Base-by-base conservation (phyloP, 37 sponge, comb jelly and placozoan genomes). In the Chondrosia reniformis region DNA sequence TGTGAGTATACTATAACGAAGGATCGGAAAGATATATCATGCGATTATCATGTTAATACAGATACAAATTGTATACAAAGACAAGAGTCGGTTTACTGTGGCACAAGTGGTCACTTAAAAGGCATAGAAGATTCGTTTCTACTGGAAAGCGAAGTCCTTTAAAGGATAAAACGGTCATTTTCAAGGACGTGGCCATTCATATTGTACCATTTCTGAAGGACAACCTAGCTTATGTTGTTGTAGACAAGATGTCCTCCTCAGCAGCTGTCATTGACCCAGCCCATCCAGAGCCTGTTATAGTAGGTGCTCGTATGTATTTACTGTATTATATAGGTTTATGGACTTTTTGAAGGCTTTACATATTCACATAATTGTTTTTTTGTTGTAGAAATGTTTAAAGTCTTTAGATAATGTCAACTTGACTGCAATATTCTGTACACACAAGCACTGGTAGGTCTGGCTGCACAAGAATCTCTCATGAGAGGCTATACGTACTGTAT, bases 361-460 rank as follows among this genome's bases (percentile, higher is more conserved):
- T n/a, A n/a, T n/a, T n/a, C n/a, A n/a, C n/a, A n/a, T n/a, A n/a
- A n/a, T 13, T 19, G n/a, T 13, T 13, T 59, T 6, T 59, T 13
- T 6, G n/a, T 5, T 13, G 22, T 59, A 59, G 61, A 59, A 59
- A 19, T 25, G n/a, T 7, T 13, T 59, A 30, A 59, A 59, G 6
- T 19, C 9, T 30, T 24, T 44, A 69, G 61, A 79, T 46, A 38
- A 55, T 22, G 67, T 76, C 21, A 65, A n/a, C 13, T 44, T 90
- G 21, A 65, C 56, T 27, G 86, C 79, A 2, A 75, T 85, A 6
- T 45, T 90, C 24, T 81, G 83, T 27, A 90, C 91, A 25, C 91
- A 90, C 61, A 90, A 79, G 41, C 91, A 90, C 74, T 90, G 91
- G 91, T 90, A 37, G 59, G 78, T 57, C n/a, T 2, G 38, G 56